Conservation (phyloP, 2,888 invertebrate genomes). For the Escarpia spicata region DNA sequence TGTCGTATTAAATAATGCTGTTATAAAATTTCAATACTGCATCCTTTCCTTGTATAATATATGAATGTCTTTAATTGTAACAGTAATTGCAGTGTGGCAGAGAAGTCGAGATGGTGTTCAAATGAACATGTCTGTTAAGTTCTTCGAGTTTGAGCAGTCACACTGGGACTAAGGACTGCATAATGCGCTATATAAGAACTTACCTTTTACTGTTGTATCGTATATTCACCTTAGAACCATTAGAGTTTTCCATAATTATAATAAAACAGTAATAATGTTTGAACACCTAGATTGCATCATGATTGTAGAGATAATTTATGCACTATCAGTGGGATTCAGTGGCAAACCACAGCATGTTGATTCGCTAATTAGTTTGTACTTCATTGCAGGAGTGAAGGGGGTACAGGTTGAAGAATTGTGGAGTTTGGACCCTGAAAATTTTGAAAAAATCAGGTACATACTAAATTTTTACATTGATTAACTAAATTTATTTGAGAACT, state of each 20-base stretch:
- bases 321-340: neutral
- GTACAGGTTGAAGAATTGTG: constrained; percentile 98
- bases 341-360: neutral
- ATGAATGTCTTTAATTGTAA: neutral
- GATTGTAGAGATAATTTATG: no score
- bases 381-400: constrained; percentile 83
- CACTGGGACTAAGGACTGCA: no score
- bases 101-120: no score
- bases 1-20: no score
- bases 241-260: no score
- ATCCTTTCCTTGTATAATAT: no score
- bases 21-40: no score
- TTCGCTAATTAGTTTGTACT: neutral
- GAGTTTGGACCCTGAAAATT: constrained; percentile 89
- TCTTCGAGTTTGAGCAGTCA: neutral
- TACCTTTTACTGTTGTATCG: no score
- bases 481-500: neutral
- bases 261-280: no score
- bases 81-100: neutral
- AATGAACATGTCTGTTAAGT: neutral
- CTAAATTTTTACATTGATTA: neutral
- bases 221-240: no score
- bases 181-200: no score
- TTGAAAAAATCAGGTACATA: constrained; percentile 83
- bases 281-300: no score